Evolutionary conservation across 2,113 vertebrate species (phyloP).

Genomic region (Lophius piscatorius): DNA sequence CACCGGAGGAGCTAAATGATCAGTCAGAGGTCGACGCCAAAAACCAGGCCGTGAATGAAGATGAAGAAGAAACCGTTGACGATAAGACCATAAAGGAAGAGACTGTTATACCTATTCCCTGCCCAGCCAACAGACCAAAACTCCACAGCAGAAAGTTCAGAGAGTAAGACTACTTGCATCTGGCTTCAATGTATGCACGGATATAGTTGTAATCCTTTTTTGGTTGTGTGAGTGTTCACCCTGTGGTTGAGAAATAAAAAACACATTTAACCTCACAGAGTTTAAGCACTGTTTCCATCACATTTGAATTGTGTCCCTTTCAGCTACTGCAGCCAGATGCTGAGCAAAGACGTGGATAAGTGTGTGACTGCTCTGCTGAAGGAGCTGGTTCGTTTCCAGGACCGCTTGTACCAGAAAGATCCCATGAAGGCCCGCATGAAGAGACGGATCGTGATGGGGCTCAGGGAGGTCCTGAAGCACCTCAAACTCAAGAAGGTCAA

Average conservation of each 20-base stretch:
- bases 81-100: slow-evolving; percentile 11
- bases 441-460: slow-evolving; percentile 94
- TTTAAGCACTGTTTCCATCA: neutral
- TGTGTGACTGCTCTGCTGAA: slow-evolving; percentile 90
- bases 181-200: neutral
- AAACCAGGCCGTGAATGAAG: slow-evolving; percentile 39
- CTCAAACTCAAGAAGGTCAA: slow-evolving; percentile 93
- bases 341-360: slow-evolving; percentile 94
- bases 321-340: slow-evolving; percentile 96
- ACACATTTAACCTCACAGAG: neutral
- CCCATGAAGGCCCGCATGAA: slow-evolving; percentile 96
- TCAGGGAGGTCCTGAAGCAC: slow-evolving; percentile 95
- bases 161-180: slow-evolving; percentile 83
- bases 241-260: neutral
- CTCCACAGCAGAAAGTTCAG: slow-evolving; percentile 96
- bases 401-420: slow-evolving; percentile 96
- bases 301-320: neutral
- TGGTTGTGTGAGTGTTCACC: neutral
- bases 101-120: slow-evolving; percentile 24
- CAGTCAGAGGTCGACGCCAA: neutral
- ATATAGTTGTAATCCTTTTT: neutral
- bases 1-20: slow-evolving; percentile 27
- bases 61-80: slow-evolving; percentile 6
- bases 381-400: slow-evolving; percentile 96
- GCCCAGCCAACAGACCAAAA: slow-evolving; percentile 76